Evolutionary conservation across 2,113 vertebrate species (phyloP), one percentile per base, ranked within the genome.

Genomic region (Grus americana): DNA sequence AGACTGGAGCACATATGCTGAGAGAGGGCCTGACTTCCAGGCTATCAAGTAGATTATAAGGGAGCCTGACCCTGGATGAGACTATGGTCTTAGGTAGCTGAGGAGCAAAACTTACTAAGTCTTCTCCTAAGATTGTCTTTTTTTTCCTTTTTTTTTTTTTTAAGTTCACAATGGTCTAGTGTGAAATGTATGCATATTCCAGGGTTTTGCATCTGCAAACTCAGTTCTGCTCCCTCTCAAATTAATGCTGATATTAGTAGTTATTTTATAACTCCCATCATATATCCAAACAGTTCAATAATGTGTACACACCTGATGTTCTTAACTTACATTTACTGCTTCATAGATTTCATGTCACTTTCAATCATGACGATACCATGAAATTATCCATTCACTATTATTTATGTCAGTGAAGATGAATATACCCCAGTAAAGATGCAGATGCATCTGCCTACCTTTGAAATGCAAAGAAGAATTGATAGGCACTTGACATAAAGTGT

Each of bases 381-480:
- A 86, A 52, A 88, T 95, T 79, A 90, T 65, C 49, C 11, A 40
- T 88, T 71, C 68, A 49, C 30, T 88, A 79, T 93, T 93, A 92
- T 91, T 87, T 89, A 68, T 71, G 83, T 49, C 92, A 94, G 22
- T 54, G 57, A 79, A 93, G 73, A 93, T 34, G 17, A 92, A 81
- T 85, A 52, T 75, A 38, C 21, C 63, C 40, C 50, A 92, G 49
- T 75, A 71, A 91, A 94, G 76, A 50, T 93, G 52, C 36, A 92
- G 47, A n/a, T 66, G 7, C 23, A 21, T 93, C 88, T 96, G 79
- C 76, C 65, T 95, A 61, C 44, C 36, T 94, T 79, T 94, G 76
- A 94, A 93, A 93, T 87, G 86, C 40, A 92, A 75, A 91, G 91
- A 90, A 42, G 20, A 86, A 84, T 38, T 87, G 76, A 96, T 75